A percentile compares a stretch with the other conserved stretches of the same genome.
Evolutionary conservation across 92 coral and sea anemone species (phyloP).

Genomic region (Pocillopora grandis): DNA sequence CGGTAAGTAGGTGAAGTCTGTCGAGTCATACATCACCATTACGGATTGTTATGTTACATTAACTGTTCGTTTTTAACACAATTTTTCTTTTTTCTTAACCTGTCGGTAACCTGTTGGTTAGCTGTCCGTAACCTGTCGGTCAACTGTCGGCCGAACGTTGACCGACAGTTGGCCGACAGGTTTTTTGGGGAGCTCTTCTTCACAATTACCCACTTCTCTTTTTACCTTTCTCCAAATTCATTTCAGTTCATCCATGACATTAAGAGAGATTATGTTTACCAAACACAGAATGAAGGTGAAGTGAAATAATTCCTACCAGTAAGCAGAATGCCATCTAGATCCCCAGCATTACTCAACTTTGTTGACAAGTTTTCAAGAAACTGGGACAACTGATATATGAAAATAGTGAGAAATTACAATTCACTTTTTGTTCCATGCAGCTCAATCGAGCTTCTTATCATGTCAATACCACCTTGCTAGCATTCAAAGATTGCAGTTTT

Average conservation of each 20-base stretch:
- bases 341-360: constrained; percentile 79
- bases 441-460: not conserved
- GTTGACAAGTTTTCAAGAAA: constrained; percentile 71
- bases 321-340: constrained; percentile 89
- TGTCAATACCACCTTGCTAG: not conserved
- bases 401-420: not conserved
- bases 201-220: too few species aligned
- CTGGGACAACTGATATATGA: constrained; percentile 59
- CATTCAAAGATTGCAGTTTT: not conserved
- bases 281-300: not conserved
- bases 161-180: too few species aligned
- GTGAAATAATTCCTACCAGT: constrained; percentile 54
- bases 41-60: too few species aligned
- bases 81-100: too few species aligned
- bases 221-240: not conserved
- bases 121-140: too few species aligned
- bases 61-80: too few species aligned
- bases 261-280: not conserved
- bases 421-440: not conserved
- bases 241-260: not conserved
- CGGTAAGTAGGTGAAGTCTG: too few species aligned
- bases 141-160: too few species aligned
- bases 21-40: too few species aligned
- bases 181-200: too few species aligned
- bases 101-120: too few species aligned